These are phyloP conservation scores for Neotoxoptera formosana DNA, from an alignment of 1,140 invertebrate species.

Conservation along the genomic window DNA sequence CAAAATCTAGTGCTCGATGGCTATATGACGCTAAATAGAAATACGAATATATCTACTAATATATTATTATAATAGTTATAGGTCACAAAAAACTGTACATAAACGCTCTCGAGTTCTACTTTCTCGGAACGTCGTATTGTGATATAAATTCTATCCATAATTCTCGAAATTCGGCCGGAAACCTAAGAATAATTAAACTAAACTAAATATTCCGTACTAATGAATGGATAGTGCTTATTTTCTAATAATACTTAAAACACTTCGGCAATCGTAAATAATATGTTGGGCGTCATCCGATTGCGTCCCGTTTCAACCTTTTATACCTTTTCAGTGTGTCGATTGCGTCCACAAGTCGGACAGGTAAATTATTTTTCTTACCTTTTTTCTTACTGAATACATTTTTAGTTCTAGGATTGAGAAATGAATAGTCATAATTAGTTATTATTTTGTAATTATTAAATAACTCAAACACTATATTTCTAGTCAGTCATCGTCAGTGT, in stretches of 20 bases:
- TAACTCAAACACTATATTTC: no score
- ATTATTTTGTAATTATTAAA: no score
- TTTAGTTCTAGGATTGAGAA: no score
- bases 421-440: no score
- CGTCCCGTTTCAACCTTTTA: no score
- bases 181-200: background rate
- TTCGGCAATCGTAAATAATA: background rate
- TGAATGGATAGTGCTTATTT: background rate
- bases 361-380: no score
- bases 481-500: no score
- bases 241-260: background rate
- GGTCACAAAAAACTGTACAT: background rate
- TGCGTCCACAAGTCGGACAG: no score
- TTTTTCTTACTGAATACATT: no score
- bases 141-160: background rate
- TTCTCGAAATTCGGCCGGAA: background rate
- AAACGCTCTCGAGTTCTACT: background rate
- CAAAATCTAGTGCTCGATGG: background rate
- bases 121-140: background rate
- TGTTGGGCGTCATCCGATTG: no score
- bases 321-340: no score
- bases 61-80: background rate
- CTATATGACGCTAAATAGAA: background rate
- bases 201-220: background rate
- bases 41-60: background rate